Evolutionary conservation across 2,888 invertebrate species (phyloP).

Genomic region (Oxystoma pomonae): DNA sequence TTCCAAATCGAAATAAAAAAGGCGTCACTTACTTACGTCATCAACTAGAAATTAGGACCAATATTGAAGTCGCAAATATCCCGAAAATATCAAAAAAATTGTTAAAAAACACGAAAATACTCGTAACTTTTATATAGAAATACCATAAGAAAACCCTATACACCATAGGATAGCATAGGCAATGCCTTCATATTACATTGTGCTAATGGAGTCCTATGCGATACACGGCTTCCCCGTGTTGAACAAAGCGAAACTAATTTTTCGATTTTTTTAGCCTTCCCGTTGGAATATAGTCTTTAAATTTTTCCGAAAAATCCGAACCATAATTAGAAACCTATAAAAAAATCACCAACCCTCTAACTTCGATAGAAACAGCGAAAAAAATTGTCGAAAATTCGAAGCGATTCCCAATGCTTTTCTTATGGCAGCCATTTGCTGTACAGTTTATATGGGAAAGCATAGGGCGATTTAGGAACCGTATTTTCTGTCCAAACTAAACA

Average conservation of each 20-base stretch:
- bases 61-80: slow-evolving; percentile 12
- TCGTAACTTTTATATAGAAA: not conserved
- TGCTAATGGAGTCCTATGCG: slow-evolving; percentile 50
- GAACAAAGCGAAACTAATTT: slow-evolving; percentile 43
- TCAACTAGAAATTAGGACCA: slow-evolving; percentile 33
- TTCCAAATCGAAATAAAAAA: slow-evolving; percentile 37
- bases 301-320: slow-evolving; percentile 37
- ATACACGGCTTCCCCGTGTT: slow-evolving; percentile 45
- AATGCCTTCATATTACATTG: slow-evolving; percentile 42
- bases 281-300: slow-evolving; percentile 19
- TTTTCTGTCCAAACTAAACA: slow-evolving; percentile 28
- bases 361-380: slow-evolving; percentile 21
- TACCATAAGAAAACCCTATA: slow-evolving; percentile 28
- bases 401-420: slow-evolving; percentile 46
- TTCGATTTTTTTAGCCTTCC: slow-evolving; percentile 21
- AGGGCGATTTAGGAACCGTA: slow-evolving; percentile 26
- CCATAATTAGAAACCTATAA: slow-evolving; percentile 32
- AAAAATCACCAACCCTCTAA: slow-evolving; percentile 34
- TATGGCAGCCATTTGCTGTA: slow-evolving; percentile 54
- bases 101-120: not conserved
- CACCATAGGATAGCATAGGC: slow-evolving; percentile 31
- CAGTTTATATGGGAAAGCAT: slow-evolving; percentile 45
- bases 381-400: slow-evolving; percentile 27
- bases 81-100: slow-evolving; percentile 10
- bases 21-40: slow-evolving; percentile 45